Percentiles rank a stretch among this genome's conserved stretches.
Evolutionary conservation across 1,140 invertebrate genomes (phyloP).

Genomic region (Helicoverpa armigera): DNA sequence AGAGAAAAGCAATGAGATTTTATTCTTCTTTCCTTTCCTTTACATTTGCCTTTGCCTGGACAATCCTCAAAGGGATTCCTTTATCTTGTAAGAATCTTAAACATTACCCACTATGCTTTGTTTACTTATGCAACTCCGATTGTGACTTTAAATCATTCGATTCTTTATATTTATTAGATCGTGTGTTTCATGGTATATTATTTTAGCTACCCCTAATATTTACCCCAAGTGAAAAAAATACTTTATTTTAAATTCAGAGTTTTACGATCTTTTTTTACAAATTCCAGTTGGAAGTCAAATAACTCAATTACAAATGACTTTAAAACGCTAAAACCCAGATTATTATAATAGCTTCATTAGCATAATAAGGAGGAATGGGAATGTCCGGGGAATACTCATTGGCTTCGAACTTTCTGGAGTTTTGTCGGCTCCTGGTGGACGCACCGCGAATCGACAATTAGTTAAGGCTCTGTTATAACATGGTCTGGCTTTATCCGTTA

Average conservation of each 20-base stretch:
- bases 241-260: too few relatives aligned
- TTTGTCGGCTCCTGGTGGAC: neutral
- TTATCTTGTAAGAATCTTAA: neutral
- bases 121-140: neutral
- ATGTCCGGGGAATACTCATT: conserved; percentile 39
- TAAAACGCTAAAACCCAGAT: conserved; percentile 47
- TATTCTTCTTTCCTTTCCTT: neutral
- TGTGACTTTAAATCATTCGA: too few relatives aligned
- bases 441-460: neutral
- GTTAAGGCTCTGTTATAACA: too few relatives aligned
- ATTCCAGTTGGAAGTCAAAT: too few relatives aligned
- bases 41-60: neutral
- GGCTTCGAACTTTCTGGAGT: conserved; percentile 20
- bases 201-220: too few relatives aligned
- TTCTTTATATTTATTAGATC: too few relatives aligned
- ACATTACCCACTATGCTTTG: neutral
- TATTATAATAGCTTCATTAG: conserved; percentile 39
- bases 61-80: neutral
- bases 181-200: too few relatives aligned
- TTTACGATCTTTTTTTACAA: too few relatives aligned
- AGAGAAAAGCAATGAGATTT: neutral
- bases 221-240: too few relatives aligned
- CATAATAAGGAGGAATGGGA: conserved; percentile 37
- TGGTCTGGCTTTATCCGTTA: too few relatives aligned
- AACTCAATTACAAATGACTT: conserved; percentile 9